Base-by-base conservation (phyloP, 2,113 vertebrate species). In the Uria aalge region DNA sequence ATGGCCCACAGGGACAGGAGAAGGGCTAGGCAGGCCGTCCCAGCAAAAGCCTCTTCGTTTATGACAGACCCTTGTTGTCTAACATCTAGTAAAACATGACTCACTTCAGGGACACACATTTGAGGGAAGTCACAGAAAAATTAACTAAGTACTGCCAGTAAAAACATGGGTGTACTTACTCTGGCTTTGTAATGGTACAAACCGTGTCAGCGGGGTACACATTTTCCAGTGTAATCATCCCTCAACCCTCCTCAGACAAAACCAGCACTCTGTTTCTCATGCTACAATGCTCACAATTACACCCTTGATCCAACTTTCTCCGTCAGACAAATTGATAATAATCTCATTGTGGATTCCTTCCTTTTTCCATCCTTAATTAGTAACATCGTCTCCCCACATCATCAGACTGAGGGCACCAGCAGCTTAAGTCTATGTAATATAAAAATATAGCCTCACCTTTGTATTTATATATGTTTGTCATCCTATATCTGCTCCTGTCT, bases 121-220 rank as follows among this genome's bases (percentile, higher is more conserved):
- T 90, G 78, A 79, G 50, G 50, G 73, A 94, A 92, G 74, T 85
- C 81, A 90, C 75, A 93, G 68, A 93, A 94, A 93, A 88, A 76
- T 92, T 83, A 85, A 85, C 68, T 80, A 55, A 96, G 41, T 11
- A 11, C 11, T 90, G 96, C 96, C 96, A 96, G 85, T 88, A 96
- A 85, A 96, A 96, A 97, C 94, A 96, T 30, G 88, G 82, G 91
- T 71, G 92, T 94, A 74, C 85, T 93, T 66, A 38, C 27, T 64
- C 43, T 8, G 18, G 57, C 81, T 96, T 93, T 92, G 95, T 87
- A 94, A 94, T 45, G 83, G 73, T 18, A 89, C 86, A 92, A 84
- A 92, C 52, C 15, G 0, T 87, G 88, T 96, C 95, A 92, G 80
- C 13, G 0, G 88, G 79, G 80, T 72, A 29, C 34, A 4, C 23